Base-by-base conservation (phyloP, 1,140 invertebrate genomes). In the Battus philenor region DNA sequence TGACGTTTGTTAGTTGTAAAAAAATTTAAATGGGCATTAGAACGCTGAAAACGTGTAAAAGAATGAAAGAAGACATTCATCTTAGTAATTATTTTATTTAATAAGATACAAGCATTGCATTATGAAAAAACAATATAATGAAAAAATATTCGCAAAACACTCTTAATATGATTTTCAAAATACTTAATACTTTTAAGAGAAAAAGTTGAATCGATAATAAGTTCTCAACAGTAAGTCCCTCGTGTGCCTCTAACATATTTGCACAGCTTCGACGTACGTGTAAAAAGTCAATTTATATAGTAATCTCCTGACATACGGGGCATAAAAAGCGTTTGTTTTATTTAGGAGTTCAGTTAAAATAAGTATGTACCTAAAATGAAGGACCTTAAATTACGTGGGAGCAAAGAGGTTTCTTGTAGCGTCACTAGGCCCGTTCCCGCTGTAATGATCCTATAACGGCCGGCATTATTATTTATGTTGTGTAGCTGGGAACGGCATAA, bases 401-500 rank as follows among this genome's bases (percentile, higher is more conserved):
- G 52, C 46, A 47, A 59, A 50, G 50, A 52, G 62, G 48, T 54
- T 34, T 51, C 51, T 55, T 57, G 53, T 59, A 65, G 51, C 61
- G 72, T 78, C 72, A 72, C 65, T 64, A 48, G n/a, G 63, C 61
- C 59, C 67, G 67, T 60, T 75, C 60, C 48, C 51, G 60, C 68
- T 61, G 69, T 80, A 80, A 83, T 77, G 79, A 77, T 68, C 66
- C 68, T 78, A 78, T 80, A 80, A 83, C 73, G 63, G 68, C 43
- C 66, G 61, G 65, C 74, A 76, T 80, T 83, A 80, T 83, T 83
- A 83, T 83, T 80, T 83, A 80, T 83, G 70, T 80, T 83, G 76
- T 83, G 74, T 83, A 71, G 72, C 68, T 75, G 76, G 67, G 70
- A 77, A 75, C 68, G 65, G 75, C 68, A 77, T 83, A 80, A 83